Conservation (phyloP, 2,797 vertebrate species). For the Coregonus ussuriensis region DNA sequence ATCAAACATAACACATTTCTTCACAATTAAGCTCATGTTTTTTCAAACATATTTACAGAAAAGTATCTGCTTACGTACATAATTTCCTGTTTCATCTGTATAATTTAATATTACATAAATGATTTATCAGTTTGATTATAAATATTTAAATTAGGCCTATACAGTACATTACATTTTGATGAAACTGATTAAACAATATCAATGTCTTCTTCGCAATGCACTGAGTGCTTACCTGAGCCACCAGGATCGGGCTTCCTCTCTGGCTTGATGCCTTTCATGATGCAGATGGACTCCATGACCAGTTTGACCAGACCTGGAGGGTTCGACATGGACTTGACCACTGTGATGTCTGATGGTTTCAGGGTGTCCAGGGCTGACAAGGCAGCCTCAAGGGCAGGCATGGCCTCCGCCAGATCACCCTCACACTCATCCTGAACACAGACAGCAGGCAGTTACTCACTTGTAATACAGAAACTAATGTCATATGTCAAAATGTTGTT, state of each 20-base stretch:
- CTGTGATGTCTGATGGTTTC: constrained; percentile 88
- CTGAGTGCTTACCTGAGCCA: constrained; percentile 79
- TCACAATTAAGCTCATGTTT: not conserved
- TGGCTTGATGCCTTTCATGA: constrained; percentile 89
- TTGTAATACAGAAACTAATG: not conserved
- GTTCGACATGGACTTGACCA: constrained; percentile 93
- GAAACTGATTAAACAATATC: not conserved
- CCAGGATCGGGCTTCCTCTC: constrained; percentile 90
- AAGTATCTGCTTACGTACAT: not conserved
- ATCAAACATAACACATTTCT: not conserved
- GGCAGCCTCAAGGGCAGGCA: constrained; percentile 89
- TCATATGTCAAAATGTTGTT: no score
- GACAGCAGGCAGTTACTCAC: not conserved
- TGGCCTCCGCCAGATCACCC: constrained; percentile 88
- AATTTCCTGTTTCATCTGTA: not conserved
- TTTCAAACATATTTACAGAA: not conserved
- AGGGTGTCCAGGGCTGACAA: constrained; percentile 87
- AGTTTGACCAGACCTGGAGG: constrained; percentile 90
- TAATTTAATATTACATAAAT: not conserved
- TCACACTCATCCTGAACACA: constrained; percentile 87
- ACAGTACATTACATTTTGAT: not conserved
- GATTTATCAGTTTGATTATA: not conserved
- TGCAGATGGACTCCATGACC: constrained; percentile 94
- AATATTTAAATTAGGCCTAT: not conserved
- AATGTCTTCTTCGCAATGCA: not conserved